Evolutionary conservation across 2,888 invertebrate genomes (phyloP).

Genomic region (Zhuqinia jingwanae): DNA sequence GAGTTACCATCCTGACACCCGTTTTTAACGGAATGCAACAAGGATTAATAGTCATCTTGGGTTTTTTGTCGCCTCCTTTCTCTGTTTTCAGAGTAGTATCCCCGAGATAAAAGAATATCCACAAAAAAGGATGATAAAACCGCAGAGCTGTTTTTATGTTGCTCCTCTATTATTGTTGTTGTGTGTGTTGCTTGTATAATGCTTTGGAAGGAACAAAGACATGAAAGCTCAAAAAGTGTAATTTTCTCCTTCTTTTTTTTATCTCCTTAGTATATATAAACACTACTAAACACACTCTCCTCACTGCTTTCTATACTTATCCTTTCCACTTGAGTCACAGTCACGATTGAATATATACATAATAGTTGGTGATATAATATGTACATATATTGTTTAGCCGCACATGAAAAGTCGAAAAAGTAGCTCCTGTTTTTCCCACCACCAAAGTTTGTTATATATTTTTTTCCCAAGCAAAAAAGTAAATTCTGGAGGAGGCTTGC

Average conservation of each 20-base stretch:
- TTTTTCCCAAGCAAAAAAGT: constrained; percentile 17
- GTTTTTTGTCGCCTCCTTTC: not conserved
- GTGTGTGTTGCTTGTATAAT: too few species aligned
- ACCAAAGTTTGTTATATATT: constrained; percentile 19
- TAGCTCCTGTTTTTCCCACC: not conserved
- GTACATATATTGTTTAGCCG: too few species aligned
- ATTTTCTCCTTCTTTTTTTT: constrained; percentile 16
- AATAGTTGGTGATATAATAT: not conserved
- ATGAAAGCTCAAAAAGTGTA: constrained; percentile 31
- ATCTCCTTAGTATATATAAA: not conserved
- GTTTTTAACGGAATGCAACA: constrained; percentile 76
- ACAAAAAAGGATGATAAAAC: not conserved
- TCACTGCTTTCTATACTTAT: too few species aligned
- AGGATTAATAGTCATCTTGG: constrained; percentile 75
- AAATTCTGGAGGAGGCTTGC: constrained; percentile 15
- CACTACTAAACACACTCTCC: not conserved
- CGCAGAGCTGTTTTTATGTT: not conserved
- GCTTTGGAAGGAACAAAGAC: not conserved
- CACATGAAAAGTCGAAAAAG: not conserved
- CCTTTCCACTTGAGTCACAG: not conserved
- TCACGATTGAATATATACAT: constrained; percentile 4
- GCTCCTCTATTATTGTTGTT: not conserved
- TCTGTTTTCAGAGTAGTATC: not conserved
- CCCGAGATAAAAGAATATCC: not conserved
- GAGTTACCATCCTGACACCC: constrained; percentile 75